Conservation (phyloP, 2,113 vertebrate species). For the Labeo catla region DNA sequence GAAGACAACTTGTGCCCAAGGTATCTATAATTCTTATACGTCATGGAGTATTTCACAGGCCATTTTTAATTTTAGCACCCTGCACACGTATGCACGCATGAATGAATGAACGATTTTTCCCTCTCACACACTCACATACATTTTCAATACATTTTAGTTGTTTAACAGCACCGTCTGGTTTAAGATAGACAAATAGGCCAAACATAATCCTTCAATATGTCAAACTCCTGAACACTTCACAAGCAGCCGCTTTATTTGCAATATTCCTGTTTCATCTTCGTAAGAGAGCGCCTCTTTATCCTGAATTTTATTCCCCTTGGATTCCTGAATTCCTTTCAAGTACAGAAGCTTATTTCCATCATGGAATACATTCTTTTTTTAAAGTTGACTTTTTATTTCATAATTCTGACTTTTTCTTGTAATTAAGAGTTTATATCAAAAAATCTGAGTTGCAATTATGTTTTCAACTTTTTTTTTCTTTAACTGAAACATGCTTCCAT, state of each 20-base stretch:
- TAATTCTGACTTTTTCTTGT: no score
- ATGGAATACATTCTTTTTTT: no score
- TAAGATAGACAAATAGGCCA: slow-evolving; percentile 1
- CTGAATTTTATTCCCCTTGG: not conserved
- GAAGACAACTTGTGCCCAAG: slow-evolving; percentile 15
- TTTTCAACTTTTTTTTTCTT: no score
- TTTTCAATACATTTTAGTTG: slow-evolving; percentile 10
- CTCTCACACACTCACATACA: not conserved
- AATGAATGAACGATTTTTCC: not conserved
- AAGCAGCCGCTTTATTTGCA: not conserved
- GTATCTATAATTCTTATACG: slow-evolving; percentile 7
- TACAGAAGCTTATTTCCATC: no score
- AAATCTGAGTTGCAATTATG: no score
- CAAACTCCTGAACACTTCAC: not conserved
- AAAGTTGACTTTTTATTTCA: no score
- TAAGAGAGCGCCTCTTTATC: not conserved
- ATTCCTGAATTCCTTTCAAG: not conserved
- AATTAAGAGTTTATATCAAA: no score
- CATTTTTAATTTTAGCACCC: slow-evolving; percentile 34
- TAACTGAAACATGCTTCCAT: not conserved
- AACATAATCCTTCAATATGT: slow-evolving; percentile 3
- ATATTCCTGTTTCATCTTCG: not conserved
- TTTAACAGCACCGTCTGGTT: slow-evolving; percentile 6
- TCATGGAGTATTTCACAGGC: slow-evolving; percentile 12
- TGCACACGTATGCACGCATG: not conserved